Evolutionary conservation across 1,140 invertebrate species (phyloP).

Genomic region (Batillaria attramentaria): DNA sequence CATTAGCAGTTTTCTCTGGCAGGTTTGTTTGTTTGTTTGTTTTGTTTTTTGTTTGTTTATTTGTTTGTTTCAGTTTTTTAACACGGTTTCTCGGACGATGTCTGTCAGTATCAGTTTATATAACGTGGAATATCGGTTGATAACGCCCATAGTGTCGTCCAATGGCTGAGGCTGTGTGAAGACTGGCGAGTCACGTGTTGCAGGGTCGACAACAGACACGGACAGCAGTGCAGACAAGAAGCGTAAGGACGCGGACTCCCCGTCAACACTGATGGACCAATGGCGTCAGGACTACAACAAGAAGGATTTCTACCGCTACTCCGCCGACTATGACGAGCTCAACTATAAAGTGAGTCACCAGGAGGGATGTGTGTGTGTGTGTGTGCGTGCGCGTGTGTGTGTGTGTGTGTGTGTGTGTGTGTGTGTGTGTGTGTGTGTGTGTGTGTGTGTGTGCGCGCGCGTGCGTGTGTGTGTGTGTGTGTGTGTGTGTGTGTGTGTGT

Average conservation of each 20-base stretch:
- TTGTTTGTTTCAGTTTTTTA: too few relatives aligned
- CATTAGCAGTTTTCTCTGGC: too few relatives aligned
- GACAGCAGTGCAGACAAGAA: conserved; percentile 67
- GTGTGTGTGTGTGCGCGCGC: conserved; percentile 6
- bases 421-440: conserved; percentile 28
- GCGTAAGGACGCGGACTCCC: conserved; percentile 64
- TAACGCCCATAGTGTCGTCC: too few relatives aligned
- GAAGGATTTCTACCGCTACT: conserved; percentile 82
- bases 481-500: conserved; percentile 7
- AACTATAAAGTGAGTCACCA: conserved; percentile 42
- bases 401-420: conserved; percentile 30
- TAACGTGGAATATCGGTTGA: too few relatives aligned
- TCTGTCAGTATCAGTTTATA: too few relatives aligned
- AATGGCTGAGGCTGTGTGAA: too few relatives aligned
- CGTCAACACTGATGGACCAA: conserved; percentile 66
- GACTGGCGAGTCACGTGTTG: too few relatives aligned
- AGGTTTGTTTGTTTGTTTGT: too few relatives aligned
- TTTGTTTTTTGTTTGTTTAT: too few relatives aligned
- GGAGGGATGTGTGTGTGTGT: neutral
- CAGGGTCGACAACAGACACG: conserved; percentile 68
- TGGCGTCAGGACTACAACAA: conserved; percentile 65
- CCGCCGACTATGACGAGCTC: conserved; percentile 88
- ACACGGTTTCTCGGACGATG: too few relatives aligned
- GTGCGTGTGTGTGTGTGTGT: neutral
- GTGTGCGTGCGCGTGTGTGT: conserved; percentile 28